These are phyloP conservation scores for Sinhomidia bicolor DNA, from an alignment of 2,888 invertebrate species.

Conservation along the genomic window DNA sequence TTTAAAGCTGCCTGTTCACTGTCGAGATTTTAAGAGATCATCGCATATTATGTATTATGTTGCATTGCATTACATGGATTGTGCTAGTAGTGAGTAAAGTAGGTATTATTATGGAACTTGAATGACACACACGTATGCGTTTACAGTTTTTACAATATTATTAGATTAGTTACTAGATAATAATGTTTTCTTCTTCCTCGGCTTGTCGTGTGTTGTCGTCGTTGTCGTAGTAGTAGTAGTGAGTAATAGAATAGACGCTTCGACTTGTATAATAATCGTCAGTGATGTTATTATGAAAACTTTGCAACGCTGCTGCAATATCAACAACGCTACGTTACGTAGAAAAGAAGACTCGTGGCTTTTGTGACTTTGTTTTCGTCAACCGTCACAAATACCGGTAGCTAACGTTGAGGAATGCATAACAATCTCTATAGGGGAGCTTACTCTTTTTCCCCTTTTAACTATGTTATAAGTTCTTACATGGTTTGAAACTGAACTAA, in stretches of 20 bases:
- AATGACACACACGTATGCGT: conserved; percentile 29
- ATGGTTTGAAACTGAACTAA: not conserved
- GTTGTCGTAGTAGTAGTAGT: not conserved
- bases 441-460: conserved; percentile 24
- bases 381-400: conserved; percentile 48
- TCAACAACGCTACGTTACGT: not conserved
- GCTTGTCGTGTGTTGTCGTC: not conserved
- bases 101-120: not conserved
- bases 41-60: not conserved
- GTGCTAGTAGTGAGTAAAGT: not conserved
- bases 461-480: not conserved
- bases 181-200: conserved; percentile 49
- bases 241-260: too few species aligned
- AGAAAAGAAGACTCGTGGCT: conserved; percentile 37
- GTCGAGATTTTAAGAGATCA: not conserved
- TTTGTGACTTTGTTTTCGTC: conserved; percentile 51
- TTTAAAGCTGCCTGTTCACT: not conserved
- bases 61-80: too few species aligned
- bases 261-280: conserved; percentile 8
- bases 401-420: not conserved
- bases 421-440: not conserved
- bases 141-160: not conserved
- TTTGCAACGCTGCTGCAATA: not conserved
- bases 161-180: not conserved
- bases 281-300: conserved; percentile 3